phyloP scores from a whole-genome alignment of 1,140 invertebrate species.

The Onthophagus taurus region DNA sequence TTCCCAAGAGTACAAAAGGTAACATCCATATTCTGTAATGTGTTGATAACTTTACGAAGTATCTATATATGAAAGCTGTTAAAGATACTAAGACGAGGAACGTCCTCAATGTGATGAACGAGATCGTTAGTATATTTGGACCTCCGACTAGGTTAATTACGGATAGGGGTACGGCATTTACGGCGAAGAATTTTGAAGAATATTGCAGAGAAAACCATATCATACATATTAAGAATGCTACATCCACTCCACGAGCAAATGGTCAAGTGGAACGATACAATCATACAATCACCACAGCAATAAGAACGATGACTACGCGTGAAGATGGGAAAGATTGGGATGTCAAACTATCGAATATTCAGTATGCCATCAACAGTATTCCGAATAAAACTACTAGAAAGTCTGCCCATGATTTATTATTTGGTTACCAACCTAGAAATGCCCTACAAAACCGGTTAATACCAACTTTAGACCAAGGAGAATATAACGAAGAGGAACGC shows the following conservation, averaged over 20 bases:
- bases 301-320: not conserved
- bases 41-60: slow-evolving; percentile 30
- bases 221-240: not conserved
- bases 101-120: not conserved
- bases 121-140: slow-evolving; percentile 25
- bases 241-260: not conserved
- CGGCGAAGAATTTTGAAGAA: not conserved
- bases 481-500: too few species aligned
- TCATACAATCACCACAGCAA: not conserved
- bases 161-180: not conserved
- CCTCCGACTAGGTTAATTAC: slow-evolving; percentile 27
- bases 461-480: too few species aligned
- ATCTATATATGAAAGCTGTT: slow-evolving; percentile 13
- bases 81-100: slow-evolving; percentile 3
- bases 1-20: slow-evolving; percentile 1
- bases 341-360: not conserved
- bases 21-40: not conserved
- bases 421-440: too few species aligned
- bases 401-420: too few species aligned
- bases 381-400: too few species aligned
- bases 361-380: slow-evolving; percentile 4
- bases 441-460: too few species aligned
- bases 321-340: slow-evolving; percentile 2
- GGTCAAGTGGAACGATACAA: slow-evolving; percentile 2
- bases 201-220: not conserved